Evolutionary conservation across 2,113 vertebrate species (phyloP).

Genomic region (Notarius quadriscutis): DNA sequence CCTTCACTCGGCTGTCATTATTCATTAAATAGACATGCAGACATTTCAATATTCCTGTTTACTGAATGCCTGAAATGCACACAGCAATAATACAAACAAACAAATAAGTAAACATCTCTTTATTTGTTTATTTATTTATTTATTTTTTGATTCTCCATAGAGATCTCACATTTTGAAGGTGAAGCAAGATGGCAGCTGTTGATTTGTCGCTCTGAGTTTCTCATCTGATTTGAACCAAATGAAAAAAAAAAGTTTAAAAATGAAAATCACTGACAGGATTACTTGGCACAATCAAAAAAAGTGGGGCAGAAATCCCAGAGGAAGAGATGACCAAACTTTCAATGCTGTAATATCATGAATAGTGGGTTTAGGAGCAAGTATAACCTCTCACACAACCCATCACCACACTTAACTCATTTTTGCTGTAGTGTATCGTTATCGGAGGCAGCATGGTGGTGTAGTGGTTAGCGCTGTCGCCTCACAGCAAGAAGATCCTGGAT

Average conservation of each 20-base stretch:
- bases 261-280: constrained; percentile 12
- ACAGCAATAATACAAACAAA: background rate
- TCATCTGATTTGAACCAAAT: constrained; percentile 4
- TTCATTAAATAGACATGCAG: constrained; percentile 34
- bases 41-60: constrained; percentile 13
- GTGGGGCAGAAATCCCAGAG: background rate
- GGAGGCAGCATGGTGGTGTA: too few species aligned
- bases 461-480: too few species aligned
- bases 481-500: too few species aligned
- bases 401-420: background rate
- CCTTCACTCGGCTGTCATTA: constrained; percentile 20
- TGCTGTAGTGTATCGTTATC: background rate
- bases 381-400: background rate
- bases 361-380: background rate
- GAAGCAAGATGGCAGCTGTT: constrained; percentile 2
- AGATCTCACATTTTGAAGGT: background rate
- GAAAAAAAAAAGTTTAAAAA: background rate
- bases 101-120: constrained; percentile 6
- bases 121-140: background rate
- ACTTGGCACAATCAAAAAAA: background rate
- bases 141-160: constrained; percentile 1
- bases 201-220: constrained; percentile 8
- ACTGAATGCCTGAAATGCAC: constrained; percentile 15
- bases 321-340: background rate
- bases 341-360: constrained; percentile 2